These are phyloP conservation scores for Thyatira batis DNA, from an alignment of 2,888 invertebrate species.

Conservation along the genomic window DNA sequence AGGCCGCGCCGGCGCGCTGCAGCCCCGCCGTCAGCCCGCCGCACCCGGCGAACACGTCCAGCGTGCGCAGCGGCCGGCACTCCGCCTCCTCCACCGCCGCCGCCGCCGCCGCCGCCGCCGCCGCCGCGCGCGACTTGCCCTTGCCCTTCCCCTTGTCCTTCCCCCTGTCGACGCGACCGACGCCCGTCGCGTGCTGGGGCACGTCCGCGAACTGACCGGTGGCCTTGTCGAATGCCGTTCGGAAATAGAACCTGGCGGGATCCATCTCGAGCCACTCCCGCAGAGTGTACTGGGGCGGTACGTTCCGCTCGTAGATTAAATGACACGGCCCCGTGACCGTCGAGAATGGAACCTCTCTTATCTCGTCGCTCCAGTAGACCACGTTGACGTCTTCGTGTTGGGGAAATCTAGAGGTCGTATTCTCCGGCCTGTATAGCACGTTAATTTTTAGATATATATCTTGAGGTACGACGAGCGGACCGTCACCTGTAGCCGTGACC, in stretches of 20 bases:
- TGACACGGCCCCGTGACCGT: slow-evolving; percentile 87
- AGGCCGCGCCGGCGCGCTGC: slow-evolving; percentile 86
- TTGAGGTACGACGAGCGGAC: slow-evolving; percentile 75
- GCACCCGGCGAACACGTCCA: slow-evolving; percentile 94
- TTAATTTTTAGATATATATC: slow-evolving; percentile 85
- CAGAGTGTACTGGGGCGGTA: slow-evolving; percentile 70
- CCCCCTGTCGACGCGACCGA: slow-evolving; percentile 84
- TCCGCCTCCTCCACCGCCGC: slow-evolving; percentile 45
- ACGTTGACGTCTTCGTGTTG: slow-evolving; percentile 87
- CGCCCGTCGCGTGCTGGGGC: slow-evolving; percentile 79
- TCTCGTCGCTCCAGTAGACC: slow-evolving; percentile 90
- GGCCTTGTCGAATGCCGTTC: slow-evolving; percentile 84
- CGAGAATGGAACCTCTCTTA: slow-evolving; percentile 82
- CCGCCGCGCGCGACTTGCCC: slow-evolving; percentile 79
- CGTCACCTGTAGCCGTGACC: slow-evolving; percentile 81
- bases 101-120: slow-evolving; percentile 36
- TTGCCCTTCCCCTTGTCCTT: slow-evolving; percentile 87
- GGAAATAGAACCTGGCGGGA: slow-evolving; percentile 88
- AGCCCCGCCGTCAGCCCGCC: slow-evolving; percentile 91
- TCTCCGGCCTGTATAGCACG: slow-evolving; percentile 89
- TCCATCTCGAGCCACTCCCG: slow-evolving; percentile 85
- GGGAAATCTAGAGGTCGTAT: slow-evolving; percentile 84
- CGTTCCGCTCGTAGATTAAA: slow-evolving; percentile 84
- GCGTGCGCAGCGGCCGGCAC: slow-evolving; percentile 81
- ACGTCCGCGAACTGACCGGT: slow-evolving; percentile 83